Percentiles rank a stretch among this genome's conserved stretches.
phyloP scores from a whole-genome alignment of 2,888 invertebrate species.

The Synanthedon vespiformis region DNA sequence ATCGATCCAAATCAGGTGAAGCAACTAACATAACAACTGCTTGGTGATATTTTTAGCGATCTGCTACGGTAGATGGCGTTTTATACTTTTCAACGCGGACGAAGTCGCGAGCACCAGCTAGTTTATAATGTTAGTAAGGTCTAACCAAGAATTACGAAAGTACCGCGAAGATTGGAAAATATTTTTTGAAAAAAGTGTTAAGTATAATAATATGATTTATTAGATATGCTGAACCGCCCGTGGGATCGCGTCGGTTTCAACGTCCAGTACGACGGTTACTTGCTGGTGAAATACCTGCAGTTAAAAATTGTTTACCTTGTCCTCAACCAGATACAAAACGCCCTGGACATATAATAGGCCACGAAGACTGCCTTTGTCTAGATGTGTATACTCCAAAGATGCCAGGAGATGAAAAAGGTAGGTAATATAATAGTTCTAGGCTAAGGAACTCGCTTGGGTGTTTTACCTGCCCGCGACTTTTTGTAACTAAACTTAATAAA shows the following conservation, averaged over 20 bases:
- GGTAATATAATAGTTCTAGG: background rate
- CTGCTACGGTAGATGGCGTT: no score
- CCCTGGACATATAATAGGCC: slow-evolving; percentile 37
- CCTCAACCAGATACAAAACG: slow-evolving; percentile 43
- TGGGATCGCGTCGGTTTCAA: slow-evolving; percentile 50
- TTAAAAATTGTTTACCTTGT: slow-evolving; percentile 40
- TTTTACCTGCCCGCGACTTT: no score
- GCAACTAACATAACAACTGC: no score
- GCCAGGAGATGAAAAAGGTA: slow-evolving; percentile 70
- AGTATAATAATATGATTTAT: background rate
- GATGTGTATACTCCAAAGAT: slow-evolving; percentile 82
- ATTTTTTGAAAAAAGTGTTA: background rate
- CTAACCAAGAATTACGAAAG: no score
- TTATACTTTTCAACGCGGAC: no score
- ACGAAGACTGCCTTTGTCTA: slow-evolving; percentile 80
- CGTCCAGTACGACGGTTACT: slow-evolving; percentile 49
- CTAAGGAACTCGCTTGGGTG: no score
- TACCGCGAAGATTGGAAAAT: background rate
- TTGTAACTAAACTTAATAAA: no score
- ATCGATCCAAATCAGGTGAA: no score
- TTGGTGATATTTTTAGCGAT: no score
- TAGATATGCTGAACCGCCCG: slow-evolving; percentile 63
- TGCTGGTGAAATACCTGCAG: slow-evolving; percentile 44
- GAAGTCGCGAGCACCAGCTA: no score
- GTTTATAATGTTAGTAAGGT: no score